Conservation (phyloP, 37 sponge, comb jelly and placozoan genomes). For the Crambe crambe region DNA sequence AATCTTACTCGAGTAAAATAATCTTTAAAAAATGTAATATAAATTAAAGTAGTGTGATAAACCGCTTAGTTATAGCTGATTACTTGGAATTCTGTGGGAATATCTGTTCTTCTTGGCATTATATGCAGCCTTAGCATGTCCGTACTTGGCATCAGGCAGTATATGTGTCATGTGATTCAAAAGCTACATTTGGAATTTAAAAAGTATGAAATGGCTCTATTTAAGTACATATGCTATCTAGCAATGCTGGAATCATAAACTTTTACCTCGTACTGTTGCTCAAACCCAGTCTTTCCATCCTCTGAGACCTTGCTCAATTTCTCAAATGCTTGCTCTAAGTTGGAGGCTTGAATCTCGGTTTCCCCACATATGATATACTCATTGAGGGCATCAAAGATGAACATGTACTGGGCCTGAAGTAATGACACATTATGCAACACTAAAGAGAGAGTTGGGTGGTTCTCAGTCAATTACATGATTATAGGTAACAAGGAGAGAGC, state of each 20-base stretch:
- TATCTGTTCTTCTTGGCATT: slow-evolving; percentile 3
- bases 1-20: not conserved
- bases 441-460: too few relatives aligned
- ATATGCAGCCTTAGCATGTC: not conserved
- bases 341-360: slow-evolving; percentile 1
- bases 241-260: too few relatives aligned
- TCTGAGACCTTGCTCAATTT: not conserved
- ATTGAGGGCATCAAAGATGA: slow-evolving; percentile 7
- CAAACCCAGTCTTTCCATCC: not conserved
- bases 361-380: slow-evolving; percentile 20
- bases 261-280: slow-evolving; percentile 20
- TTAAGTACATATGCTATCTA: not conserved
- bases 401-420: not conserved
- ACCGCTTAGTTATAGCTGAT: not conserved
- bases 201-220: not conserved
- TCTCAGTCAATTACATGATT: too few relatives aligned
- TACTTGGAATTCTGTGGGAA: not conserved
- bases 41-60: not conserved
- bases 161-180: not conserved
- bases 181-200: not conserved
- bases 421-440: not conserved
- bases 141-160: not conserved
- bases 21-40: not conserved
- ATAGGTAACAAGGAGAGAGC: too few relatives aligned
- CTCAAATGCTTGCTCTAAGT: not conserved